phyloP scores from a whole-genome alignment of 2,888 invertebrate species.

The Nyleta sp. region DNA sequence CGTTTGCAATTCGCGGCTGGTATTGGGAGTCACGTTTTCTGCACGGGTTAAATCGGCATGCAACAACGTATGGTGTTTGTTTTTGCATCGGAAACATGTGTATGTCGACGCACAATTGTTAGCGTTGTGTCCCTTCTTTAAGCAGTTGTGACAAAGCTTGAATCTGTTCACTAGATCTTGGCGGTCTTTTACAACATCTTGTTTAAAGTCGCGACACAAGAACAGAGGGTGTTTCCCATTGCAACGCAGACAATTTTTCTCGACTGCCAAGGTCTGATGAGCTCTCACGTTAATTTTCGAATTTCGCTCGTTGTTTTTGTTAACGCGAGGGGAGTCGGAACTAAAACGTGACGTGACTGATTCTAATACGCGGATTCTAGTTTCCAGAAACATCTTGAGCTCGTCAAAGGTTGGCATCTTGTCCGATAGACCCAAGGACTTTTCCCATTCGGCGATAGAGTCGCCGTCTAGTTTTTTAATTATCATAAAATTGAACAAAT shows the following conservation, averaged over 20 bases:
- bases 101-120: neutral
- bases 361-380: neutral
- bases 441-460: neutral
- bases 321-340: too few relatives aligned
- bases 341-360: neutral
- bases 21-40: neutral
- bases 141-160: conserved; percentile 5
- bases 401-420: neutral
- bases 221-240: conserved; percentile 1
- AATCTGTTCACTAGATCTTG: neutral
- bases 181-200: neutral
- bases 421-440: neutral
- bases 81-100: neutral
- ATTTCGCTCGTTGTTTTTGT: neutral
- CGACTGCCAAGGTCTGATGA: neutral
- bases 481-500: neutral
- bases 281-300: neutral
- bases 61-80: neutral
- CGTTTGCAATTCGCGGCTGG: neutral
- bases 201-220: neutral
- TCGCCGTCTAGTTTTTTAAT: neutral
- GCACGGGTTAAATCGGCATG: neutral
- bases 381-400: neutral
- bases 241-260: neutral
- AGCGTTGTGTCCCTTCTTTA: neutral